phyloP scores from a whole-genome alignment of 2,888 invertebrate genomes.

The Cacoxenus indagator region DNA sequence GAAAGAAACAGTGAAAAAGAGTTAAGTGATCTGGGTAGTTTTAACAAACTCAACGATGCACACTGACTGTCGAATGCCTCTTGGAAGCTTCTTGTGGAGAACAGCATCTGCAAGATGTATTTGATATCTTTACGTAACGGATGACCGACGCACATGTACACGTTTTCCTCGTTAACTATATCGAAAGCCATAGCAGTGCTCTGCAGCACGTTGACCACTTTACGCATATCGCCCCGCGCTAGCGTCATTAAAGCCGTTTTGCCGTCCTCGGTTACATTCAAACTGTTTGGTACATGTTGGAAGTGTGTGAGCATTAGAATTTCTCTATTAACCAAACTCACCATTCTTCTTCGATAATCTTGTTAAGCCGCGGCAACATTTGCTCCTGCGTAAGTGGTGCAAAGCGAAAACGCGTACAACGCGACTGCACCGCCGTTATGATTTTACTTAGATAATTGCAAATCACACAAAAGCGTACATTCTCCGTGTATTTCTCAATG shows the following conservation, averaged over 20 bases:
- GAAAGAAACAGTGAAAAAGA: slow-evolving; percentile 15
- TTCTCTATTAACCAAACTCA: slow-evolving; percentile 65
- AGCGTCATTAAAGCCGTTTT: slow-evolving; percentile 89
- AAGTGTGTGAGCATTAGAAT: too few relatives aligned
- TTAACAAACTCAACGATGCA: not conserved
- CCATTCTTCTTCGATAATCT: slow-evolving; percentile 88
- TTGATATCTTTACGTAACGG: slow-evolving; percentile 91
- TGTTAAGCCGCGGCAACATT: slow-evolving; percentile 89
- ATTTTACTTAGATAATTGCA: slow-evolving; percentile 99
- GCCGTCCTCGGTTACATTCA: slow-evolving; percentile 88
- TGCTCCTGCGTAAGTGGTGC: slow-evolving; percentile 89
- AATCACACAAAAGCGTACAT: slow-evolving; percentile 98
- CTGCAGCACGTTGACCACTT: slow-evolving; percentile 95
- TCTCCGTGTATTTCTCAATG: slow-evolving; percentile 99
- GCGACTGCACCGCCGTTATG: slow-evolving; percentile 97
- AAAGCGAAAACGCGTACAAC: slow-evolving; percentile 97
- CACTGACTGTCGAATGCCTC: slow-evolving; percentile 64
- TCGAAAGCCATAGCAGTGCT: slow-evolving; percentile 95
- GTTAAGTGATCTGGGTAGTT: too few relatives aligned
- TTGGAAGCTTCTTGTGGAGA: slow-evolving; percentile 62
- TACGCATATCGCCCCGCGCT: slow-evolving; percentile 97
- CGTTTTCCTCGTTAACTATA: slow-evolving; percentile 88
- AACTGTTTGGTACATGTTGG: slow-evolving; percentile 74
- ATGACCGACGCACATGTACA: slow-evolving; percentile 96
- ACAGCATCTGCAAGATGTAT: slow-evolving; percentile 87